Evolutionary conservation across 2,113 vertebrate species (phyloP).

Genomic region (Bubo scandiacus): DNA sequence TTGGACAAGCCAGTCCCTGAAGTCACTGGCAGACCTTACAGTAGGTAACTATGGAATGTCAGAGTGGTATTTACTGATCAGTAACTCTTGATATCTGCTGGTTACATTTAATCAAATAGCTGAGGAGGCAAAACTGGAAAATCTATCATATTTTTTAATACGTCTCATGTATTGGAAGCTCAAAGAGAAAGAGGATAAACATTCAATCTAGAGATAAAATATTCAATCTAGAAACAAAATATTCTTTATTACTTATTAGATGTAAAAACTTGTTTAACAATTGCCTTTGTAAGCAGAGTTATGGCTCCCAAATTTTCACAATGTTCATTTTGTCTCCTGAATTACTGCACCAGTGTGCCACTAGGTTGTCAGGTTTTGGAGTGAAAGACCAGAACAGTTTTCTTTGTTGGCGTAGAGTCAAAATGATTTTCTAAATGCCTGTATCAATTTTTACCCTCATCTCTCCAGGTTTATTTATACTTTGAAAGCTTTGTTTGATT

Average conservation of each 20-base stretch:
- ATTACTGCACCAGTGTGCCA: not conserved
- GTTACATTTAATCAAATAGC: not conserved
- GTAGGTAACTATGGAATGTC: not conserved
- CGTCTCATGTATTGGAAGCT: not conserved
- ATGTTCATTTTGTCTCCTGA: not conserved
- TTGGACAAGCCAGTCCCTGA: not conserved
- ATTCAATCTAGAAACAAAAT: not conserved
- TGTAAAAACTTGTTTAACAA: not conserved
- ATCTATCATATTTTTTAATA: not conserved
- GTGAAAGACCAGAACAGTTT: not conserved
- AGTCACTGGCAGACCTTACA: not conserved
- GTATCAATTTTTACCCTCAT: not conserved
- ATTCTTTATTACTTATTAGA: not conserved
- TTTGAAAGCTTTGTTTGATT: conserved; percentile 36
- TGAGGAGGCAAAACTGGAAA: not conserved
- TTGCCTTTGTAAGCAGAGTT: not conserved
- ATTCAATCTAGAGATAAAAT: not conserved
- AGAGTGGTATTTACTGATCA: not conserved
- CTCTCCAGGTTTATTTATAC: not conserved
- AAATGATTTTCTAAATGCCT: not conserved
- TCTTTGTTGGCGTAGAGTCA: not conserved
- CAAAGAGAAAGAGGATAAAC: not conserved
- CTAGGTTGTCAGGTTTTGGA: not conserved
- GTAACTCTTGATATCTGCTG: not conserved
- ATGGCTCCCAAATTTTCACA: not conserved